Evolutionary conservation across 2,113 vertebrate species (phyloP), one percentile per base, ranked within the genome.

Genomic region (Panthera uncia): DNA sequence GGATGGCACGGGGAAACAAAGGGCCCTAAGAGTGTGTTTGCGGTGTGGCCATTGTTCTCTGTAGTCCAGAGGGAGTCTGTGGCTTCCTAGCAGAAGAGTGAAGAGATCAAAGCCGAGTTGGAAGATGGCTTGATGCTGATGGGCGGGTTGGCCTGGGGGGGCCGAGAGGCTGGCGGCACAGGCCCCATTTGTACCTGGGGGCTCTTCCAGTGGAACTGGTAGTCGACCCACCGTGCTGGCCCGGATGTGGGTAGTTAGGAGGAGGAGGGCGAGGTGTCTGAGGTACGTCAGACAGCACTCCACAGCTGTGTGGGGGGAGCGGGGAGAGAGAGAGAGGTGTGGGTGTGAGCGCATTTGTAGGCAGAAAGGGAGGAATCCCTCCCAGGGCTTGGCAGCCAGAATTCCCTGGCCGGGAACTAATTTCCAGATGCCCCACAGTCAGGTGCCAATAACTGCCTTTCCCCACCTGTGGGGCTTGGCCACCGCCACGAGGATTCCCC

Each of bases 391-490:
- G 84, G 55, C 88, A 95, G 68, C 94, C 91, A 50, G 45, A 11
- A 23, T 48, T 92, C 68, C 33, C 74, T 94, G 65, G 94, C 93
- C 88, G 88, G 89, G 86, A 97, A 31, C 78, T 83, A 14, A 63
- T 61, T 95, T 27, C 96, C 89, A 90, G 97, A 87, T 92, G 61
- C 79, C 92, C 93, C 55, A 10, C 45, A 55, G 45, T 69, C 63
- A 83, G 91, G 82, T 79, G 93, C 85, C 95, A 91, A 4, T 45
- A 50, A 25, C n/a, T 0, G 14, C 66, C 33, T 82, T n/a, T 94
- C 33, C 33, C 69, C 86, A 69, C 91, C 61, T 94, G 93, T 65
- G 13, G 86, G 91, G 50, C 95, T 95, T 95, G 97, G 91, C 93
- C 55, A 0, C 55, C 33, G 94, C 93, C 69, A 36, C 33, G 14